Base-by-base conservation (phyloP, 1,140 invertebrate genomes). In the Lasaia peninsularis region DNA sequence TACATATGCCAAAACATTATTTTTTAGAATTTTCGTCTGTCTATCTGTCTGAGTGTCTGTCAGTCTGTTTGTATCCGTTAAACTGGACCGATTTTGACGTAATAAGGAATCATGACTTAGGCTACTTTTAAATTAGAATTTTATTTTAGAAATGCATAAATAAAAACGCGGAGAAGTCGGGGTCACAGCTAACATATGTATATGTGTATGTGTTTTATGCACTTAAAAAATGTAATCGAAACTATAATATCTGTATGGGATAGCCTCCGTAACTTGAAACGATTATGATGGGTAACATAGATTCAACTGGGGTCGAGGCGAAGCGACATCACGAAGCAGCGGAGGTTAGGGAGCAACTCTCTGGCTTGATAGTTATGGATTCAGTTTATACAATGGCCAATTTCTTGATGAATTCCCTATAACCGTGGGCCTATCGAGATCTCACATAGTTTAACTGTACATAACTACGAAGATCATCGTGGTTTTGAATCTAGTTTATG, bases 201-300 rank as follows among this genome's bases (percentile, higher is more conserved):
- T n/a, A n/a, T n/a, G n/a, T n/a, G n/a, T n/a, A n/a, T n/a, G n/a
- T n/a, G n/a, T n/a, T n/a, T n/a, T n/a, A n/a, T n/a, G 21, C 16
- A 32, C 9, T 28, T 32, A 16, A 32, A 52, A 12, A 28, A 52
- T 52, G 2, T 7, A 52, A 33, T 28, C 16, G 4, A 12, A 21
- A 52, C n/a, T 8, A 32, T 12, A 70, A 16, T 24, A 28, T 28
- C 28, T 52, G 18, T 55, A 58, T 71, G 71, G 63, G 73, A 78
- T 75, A 72, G 77, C 74, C 75, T 75, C 78, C 67, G 75, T 75
- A 83, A 86, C 84, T 84, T 83, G 78, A 86, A 87, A 71, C 77
- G 76, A 80, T 84, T 87, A 86, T 83, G 82, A 86, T 84, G 84
- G 74, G 79, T 66, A 76, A 74, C 83, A 80, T 74, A 77, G 80